Evolutionary conservation across 2,888 invertebrate genomes (phyloP), one percentile per base, ranked within the genome.

Genomic region (Chaitophorus viminalis): DNA sequence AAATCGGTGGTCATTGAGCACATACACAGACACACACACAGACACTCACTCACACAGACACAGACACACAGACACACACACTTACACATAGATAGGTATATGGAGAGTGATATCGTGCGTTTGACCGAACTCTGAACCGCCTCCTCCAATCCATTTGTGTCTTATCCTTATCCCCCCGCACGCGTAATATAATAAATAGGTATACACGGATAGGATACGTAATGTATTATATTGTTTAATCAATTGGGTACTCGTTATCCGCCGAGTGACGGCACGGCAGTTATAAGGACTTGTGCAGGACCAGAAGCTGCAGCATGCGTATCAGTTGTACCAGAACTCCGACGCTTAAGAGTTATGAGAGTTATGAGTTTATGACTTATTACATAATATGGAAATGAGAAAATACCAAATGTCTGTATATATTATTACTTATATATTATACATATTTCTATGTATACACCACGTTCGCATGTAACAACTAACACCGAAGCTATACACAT

Each of bases 1-100:
- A 86, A 86, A 86, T 78, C 78, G 86, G 86, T n/a, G 78, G 78
- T 70, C 77, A 36, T 85, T 78, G 70, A 72, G 31, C 3, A 21
- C 29, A 3, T 36, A 21, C 6, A 29, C 33, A 33, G 5, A 72
- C 33, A 33, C 72, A 65, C 21, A n/a, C 65, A n/a, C 65, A 65
- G 9, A n/a, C 65, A 0, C 65, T n/a, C 65, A 29, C 68, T 72
- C 21, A 72, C 6, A 29, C 33, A 33, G 5, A 72, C 33, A 33
- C 72, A 18, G 18, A 65, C 21, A n/a, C 65, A n/a, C 65, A 65
- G 9, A n/a, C 65, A 0, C 65, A 65, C 65, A 29, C 68, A 29
- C 68, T 1, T 9, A 29, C 29, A 9, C 29, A 29, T 17, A 68
- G 18, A n/a, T 6, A 60, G 2, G 25, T 18, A 3, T 0, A 74